Evolutionary conservation across 2,888 invertebrate species (phyloP).

Genomic region (Plebejus argus): DNA sequence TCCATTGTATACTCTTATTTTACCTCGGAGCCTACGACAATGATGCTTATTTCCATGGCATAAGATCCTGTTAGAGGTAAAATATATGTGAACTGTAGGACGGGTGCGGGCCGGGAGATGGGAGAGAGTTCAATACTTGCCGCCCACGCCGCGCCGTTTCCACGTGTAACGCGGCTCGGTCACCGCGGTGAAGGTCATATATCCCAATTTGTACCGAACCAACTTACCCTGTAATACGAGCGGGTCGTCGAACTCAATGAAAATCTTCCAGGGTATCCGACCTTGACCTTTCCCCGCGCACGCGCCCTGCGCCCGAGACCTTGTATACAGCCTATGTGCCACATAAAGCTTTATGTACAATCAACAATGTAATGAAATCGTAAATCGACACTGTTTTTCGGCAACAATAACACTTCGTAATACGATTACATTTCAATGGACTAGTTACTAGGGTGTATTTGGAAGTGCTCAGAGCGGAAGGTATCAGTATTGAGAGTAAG

Average conservation of each 20-base stretch:
- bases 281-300: slow-evolving; percentile 79
- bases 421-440: not conserved
- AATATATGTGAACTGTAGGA: not conserved
- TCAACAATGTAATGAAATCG: not conserved
- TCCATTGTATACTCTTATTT: not conserved
- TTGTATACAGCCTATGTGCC: slow-evolving; percentile 61
- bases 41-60: not conserved
- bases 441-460: too few species aligned
- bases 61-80: not conserved
- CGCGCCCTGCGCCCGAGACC: slow-evolving; percentile 71
- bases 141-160: slow-evolving; percentile 63
- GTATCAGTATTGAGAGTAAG: too few species aligned
- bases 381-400: slow-evolving; percentile 2
- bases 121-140: slow-evolving; percentile 47
- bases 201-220: slow-evolving; percentile 57
- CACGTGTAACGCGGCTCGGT: slow-evolving; percentile 67
- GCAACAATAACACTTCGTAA: not conserved
- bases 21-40: not conserved
- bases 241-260: slow-evolving; percentile 70
- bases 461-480: too few species aligned
- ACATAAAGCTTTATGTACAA: slow-evolving; percentile 41
- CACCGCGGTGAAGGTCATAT: slow-evolving; percentile 70
- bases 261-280: slow-evolving; percentile 77
- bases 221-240: slow-evolving; percentile 71
- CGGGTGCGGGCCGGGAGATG: slow-evolving; percentile 24